Conservation (phyloP, 1,140 invertebrate species). For the Cydia amplana region DNA sequence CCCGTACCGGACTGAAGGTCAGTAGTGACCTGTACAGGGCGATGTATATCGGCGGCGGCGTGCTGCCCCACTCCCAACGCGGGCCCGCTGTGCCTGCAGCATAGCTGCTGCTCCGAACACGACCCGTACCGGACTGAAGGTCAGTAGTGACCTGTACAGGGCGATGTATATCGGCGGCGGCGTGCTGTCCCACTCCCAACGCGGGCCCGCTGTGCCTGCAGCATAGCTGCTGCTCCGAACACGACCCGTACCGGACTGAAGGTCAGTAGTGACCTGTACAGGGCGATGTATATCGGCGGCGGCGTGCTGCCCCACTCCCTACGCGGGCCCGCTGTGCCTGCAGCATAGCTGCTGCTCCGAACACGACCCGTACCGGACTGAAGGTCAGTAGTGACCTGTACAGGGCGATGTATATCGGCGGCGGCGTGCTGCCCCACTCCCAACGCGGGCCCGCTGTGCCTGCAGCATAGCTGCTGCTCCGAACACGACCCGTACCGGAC, state of each 20-base stretch:
- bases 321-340: slow-evolving; percentile 47
- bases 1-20: slow-evolving; percentile 48
- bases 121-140: slow-evolving; percentile 47
- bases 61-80: slow-evolving; percentile 38
- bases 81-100: slow-evolving; percentile 55
- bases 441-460: slow-evolving; percentile 45
- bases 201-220: slow-evolving; percentile 53
- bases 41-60: slow-evolving; percentile 52
- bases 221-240: slow-evolving; percentile 63
- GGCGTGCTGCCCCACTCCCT: slow-evolving; percentile 41
- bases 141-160: slow-evolving; percentile 33
- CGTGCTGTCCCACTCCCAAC: slow-evolving; percentile 41
- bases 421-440: slow-evolving; percentile 44
- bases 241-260: slow-evolving; percentile 46
- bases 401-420: slow-evolving; percentile 48
- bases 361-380: slow-evolving; percentile 46
- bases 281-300: slow-evolving; percentile 49
- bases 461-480: slow-evolving; percentile 63
- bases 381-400: slow-evolving; percentile 42
- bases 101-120: slow-evolving; percentile 63
- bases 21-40: background rate
- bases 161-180: slow-evolving; percentile 49
- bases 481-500: slow-evolving; percentile 51
- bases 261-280: slow-evolving; percentile 39
- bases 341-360: slow-evolving; percentile 67